A percentile compares a stretch with the other conserved stretches of the same genome.
Evolutionary conservation across 2,888 invertebrate genomes (phyloP).

Genomic region (Meta bourneti): DNA sequence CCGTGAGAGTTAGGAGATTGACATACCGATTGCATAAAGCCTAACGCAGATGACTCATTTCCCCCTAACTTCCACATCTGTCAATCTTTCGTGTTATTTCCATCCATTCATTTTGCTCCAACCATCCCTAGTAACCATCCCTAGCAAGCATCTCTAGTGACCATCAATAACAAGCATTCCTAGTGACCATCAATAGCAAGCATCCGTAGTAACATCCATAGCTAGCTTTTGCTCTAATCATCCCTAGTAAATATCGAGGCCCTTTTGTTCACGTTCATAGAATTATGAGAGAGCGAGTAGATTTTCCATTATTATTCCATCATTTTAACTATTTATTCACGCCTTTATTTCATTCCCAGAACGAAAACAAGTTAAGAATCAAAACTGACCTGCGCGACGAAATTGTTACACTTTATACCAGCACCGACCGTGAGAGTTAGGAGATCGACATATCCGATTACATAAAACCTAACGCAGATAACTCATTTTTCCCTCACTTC

Average conservation of each 20-base stretch:
- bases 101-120: conserved; percentile 10
- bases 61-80: not conserved
- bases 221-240: no score
- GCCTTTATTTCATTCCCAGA: not conserved
- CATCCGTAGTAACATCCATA: no score
- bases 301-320: no score
- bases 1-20: conserved; percentile 31
- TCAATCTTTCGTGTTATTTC: conserved; percentile 15
- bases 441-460: conserved; percentile 31
- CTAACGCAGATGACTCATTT: not conserved
- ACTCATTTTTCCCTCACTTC: not conserved
- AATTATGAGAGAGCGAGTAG: no score
- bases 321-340: no score
- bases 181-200: no score
- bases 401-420: conserved; percentile 31
- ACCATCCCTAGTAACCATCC: no score
- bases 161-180: no score
- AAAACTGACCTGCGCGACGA: conserved; percentile 34
- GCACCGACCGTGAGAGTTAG: conserved; percentile 41
- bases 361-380: conserved; percentile 12
- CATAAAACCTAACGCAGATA: not conserved
- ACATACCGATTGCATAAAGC: conserved; percentile 13
- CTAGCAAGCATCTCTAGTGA: no score
- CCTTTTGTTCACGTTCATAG: no score
- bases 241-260: no score